Evolutionary conservation across 2,113 vertebrate species (phyloP).

Genomic region (Tyto alba): DNA sequence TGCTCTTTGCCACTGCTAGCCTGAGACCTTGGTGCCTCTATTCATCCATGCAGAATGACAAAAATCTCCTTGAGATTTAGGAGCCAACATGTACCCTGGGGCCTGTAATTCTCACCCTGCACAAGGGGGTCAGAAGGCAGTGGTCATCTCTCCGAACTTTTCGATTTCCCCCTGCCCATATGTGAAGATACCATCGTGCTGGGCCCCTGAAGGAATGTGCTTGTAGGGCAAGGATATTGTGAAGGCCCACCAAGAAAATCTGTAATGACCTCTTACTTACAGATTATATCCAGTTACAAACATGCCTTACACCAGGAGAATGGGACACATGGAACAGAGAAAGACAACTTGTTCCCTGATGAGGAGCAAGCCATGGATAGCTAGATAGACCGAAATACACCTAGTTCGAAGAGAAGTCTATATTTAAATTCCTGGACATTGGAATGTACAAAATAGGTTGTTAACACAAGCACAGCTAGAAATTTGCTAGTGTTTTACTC

Average conservation of each 20-base stretch:
- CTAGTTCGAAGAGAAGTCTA: background rate
- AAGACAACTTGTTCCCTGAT: background rate
- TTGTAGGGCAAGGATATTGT: background rate
- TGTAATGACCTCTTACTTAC: background rate
- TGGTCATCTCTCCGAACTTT: background rate
- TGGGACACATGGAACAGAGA: background rate
- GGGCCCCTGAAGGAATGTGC: background rate
- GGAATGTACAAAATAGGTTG: background rate
- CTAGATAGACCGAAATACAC: background rate
- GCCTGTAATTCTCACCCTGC: background rate
- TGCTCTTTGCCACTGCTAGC: background rate
- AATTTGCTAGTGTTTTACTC: background rate
- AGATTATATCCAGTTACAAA: background rate
- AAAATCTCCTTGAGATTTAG: background rate
- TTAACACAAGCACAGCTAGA: background rate
- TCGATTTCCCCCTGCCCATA: background rate
- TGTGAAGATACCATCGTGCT: rapidly evolving
- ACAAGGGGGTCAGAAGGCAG: rapidly evolving
- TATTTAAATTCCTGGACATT: background rate
- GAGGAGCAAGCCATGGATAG: background rate
- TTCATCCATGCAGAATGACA: background rate
- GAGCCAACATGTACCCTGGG: rapidly evolving
- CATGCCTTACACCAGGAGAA: background rate
- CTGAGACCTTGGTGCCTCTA: background rate
- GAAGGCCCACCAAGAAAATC: background rate